Evolutionary conservation across 2,888 invertebrate genomes (phyloP).

Genomic region (Xiphydria camelus): DNA sequence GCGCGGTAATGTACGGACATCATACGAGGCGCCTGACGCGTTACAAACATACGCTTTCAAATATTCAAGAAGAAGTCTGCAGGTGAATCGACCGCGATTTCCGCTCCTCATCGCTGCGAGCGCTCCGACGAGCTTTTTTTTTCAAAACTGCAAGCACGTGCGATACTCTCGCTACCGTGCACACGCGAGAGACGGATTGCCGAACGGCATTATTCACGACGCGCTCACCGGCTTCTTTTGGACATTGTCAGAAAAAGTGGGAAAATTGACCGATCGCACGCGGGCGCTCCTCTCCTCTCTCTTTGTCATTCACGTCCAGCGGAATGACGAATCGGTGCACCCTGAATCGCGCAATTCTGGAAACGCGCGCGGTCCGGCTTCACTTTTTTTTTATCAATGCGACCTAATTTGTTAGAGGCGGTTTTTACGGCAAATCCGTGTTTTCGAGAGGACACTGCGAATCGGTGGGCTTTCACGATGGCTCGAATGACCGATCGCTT

Average conservation of each 20-base stretch:
- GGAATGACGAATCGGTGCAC: constrained; percentile 36
- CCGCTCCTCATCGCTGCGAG: too few species aligned
- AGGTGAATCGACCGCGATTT: too few species aligned
- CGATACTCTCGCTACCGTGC: too few species aligned
- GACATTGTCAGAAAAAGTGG: neutral
- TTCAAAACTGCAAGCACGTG: too few species aligned
- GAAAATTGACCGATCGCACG: constrained; percentile 22
- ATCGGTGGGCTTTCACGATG: neutral
- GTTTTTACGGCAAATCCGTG: constrained; percentile 18
- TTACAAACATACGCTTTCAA: too few species aligned
- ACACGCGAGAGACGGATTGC: too few species aligned
- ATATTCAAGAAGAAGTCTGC: too few species aligned
- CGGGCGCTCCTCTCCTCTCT: constrained; percentile 29
- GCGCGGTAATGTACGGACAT: too few species aligned
- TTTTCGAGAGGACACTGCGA: constrained; percentile 9
- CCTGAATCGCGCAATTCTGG: constrained; percentile 9
- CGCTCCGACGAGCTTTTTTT: too few species aligned
- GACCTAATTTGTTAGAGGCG: constrained; percentile 23
- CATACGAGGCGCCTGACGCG: too few species aligned
- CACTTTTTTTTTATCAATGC: constrained; percentile 23
- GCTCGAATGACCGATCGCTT: neutral
- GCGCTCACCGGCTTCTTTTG: neutral
- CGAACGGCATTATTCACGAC: too few species aligned
- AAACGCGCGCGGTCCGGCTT: constrained; percentile 5
- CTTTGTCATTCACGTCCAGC: constrained; percentile 28